Percentiles rank a stretch among this genome's conserved stretches.
phyloP scores from a whole-genome alignment of 2,797 vertebrate genomes.

The Sternotherus odoratus region DNA sequence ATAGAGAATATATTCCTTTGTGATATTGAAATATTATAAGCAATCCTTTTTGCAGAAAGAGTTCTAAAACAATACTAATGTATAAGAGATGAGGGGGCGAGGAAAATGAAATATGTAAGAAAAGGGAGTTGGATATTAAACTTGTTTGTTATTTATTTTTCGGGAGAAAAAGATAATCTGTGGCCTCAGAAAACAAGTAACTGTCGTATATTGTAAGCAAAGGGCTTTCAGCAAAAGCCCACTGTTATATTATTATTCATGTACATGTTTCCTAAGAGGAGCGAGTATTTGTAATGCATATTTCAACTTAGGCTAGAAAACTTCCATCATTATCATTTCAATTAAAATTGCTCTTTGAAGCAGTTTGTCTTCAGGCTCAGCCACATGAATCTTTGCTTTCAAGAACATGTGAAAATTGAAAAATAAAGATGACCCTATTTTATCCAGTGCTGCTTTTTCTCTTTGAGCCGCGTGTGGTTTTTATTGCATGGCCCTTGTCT shows the following conservation, averaged over 20 bases:
- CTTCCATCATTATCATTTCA: slow-evolving; percentile 69
- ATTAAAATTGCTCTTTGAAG: slow-evolving; percentile 79
- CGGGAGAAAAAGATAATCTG: background rate
- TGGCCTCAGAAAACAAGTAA: background rate
- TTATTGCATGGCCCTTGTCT: background rate
- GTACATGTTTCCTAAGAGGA: background rate
- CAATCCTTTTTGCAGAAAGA: background rate
- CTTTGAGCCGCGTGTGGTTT: background rate
- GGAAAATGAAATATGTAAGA: background rate
- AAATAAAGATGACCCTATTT: slow-evolving; percentile 48
- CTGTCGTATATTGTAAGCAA: background rate
- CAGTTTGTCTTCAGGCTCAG: slow-evolving; percentile 57
- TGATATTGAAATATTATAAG: background rate
- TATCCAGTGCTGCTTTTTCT: background rate
- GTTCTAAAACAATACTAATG: background rate
- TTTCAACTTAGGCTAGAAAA: slow-evolving; percentile 34
- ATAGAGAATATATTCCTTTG: background rate
- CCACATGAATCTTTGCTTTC: slow-evolving; percentile 32
- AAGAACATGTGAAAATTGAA: slow-evolving; percentile 13
- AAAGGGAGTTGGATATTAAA: background rate
- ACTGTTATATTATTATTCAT: background rate
- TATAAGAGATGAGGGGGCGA: background rate
- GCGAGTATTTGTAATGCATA: background rate
- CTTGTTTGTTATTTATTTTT: background rate
- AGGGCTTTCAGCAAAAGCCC: background rate